Conservation (phyloP, 2,888 invertebrate genomes). For the Acanthopleura granulata region DNA sequence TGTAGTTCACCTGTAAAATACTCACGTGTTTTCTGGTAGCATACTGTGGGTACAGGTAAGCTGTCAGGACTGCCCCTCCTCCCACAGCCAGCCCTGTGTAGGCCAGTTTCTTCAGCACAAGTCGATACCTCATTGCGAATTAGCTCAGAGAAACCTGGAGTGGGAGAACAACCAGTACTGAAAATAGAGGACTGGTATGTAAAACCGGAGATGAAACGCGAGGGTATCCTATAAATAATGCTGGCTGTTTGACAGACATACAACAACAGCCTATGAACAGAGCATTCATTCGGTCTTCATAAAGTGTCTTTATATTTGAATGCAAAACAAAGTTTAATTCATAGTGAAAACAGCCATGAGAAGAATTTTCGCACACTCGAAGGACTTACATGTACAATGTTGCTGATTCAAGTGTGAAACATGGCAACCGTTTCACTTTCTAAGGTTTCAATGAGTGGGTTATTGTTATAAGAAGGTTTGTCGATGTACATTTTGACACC, state of each 20-base stretch:
- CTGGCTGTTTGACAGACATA: not conserved
- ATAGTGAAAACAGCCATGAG: no score
- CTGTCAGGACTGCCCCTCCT: conserved; percentile 35
- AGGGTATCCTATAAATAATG: not conserved
- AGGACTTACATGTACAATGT: no score
- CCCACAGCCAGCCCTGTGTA: conserved; percentile 40
- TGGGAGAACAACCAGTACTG: not conserved
- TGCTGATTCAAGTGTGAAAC: no score
- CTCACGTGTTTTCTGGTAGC: conserved; percentile 20
- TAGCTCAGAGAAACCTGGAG: not conserved
- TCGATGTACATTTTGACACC: no score
- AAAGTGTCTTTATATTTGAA: no score
- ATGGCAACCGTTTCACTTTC: no score
- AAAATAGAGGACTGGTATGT: not conserved
- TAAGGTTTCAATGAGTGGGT: no score
- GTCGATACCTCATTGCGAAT: conserved; percentile 26
- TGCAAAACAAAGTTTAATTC: no score
- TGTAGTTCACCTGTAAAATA: not conserved
- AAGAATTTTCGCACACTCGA: no score
- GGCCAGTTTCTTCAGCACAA: conserved; percentile 36
- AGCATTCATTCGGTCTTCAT: no score
- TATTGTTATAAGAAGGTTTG: no score
- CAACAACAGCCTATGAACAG: no score
- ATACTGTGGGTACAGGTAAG: conserved; percentile 30
- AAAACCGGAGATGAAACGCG: not conserved